Percentiles rank a stretch among this genome's conserved stretches.
phyloP scores from a whole-genome alignment of 2,888 invertebrate genomes.

The Lymantria dispar region DNA sequence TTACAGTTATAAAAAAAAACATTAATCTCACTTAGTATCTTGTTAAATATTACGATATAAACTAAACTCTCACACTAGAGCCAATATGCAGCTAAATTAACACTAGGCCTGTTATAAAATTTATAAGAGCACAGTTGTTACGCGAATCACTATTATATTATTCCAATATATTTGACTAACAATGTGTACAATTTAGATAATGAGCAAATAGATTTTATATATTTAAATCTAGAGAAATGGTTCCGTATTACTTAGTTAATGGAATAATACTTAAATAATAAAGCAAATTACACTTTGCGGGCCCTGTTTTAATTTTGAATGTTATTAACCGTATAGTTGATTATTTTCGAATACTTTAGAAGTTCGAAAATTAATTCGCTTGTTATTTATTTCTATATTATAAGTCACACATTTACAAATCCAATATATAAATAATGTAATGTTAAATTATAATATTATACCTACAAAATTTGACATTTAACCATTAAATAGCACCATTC shows the following conservation, averaged over 20 bases:
- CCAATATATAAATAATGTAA: constrained; percentile 37
- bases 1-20: constrained; percentile 62
- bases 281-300: constrained; percentile 58
- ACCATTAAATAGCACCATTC: constrained; percentile 69
- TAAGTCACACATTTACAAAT: constrained; percentile 39
- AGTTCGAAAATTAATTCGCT: constrained; percentile 25
- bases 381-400: constrained; percentile 20
- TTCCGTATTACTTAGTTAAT: constrained; percentile 73
- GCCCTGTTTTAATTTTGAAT: constrained; percentile 42
- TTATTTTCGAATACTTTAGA: constrained; percentile 26
- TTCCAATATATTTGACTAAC: constrained; percentile 62
- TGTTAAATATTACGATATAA: constrained; percentile 58
- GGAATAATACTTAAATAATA: constrained; percentile 76
- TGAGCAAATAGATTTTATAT: constrained; percentile 76
- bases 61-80: constrained; percentile 55
- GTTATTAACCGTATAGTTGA: constrained; percentile 16
- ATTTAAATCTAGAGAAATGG: constrained; percentile 63
- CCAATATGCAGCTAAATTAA: constrained; percentile 52
- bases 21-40: constrained; percentile 79
- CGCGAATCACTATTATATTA: constrained; percentile 26
- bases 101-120: constrained; percentile 51
- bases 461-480: constrained; percentile 40
- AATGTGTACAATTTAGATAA: constrained; percentile 73
- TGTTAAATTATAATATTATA: constrained; percentile 30
- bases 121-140: constrained; percentile 23